Conservation (phyloP, 2,888 invertebrate species). For the Philaethria dido region DNA sequence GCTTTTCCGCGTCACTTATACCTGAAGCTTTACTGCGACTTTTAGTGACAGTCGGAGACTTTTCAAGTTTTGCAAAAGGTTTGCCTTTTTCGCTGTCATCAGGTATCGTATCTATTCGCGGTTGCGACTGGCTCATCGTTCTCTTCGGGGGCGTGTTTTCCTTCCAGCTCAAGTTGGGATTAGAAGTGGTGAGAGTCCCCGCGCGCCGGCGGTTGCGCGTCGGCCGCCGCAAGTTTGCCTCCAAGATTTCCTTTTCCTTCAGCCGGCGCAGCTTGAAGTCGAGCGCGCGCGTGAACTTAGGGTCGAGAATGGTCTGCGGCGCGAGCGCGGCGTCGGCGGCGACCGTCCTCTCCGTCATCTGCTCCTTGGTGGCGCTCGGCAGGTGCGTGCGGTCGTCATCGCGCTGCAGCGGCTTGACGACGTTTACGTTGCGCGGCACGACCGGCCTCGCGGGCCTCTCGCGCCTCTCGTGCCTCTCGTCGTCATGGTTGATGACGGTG, state of each 20-base stretch:
- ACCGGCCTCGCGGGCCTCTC: slow-evolving; percentile 32
- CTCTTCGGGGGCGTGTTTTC: slow-evolving; percentile 46
- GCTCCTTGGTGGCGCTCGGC: slow-evolving; percentile 34
- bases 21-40: slow-evolving; percentile 48
- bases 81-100: slow-evolving; percentile 51
- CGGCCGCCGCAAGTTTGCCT: slow-evolving; percentile 64
- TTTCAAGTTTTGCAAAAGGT: slow-evolving; percentile 53
- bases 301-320: slow-evolving; percentile 65
- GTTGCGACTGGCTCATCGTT: slow-evolving; percentile 60
- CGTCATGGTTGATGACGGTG: slow-evolving; percentile 58
- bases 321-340: slow-evolving; percentile 48
- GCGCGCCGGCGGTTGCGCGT: slow-evolving; percentile 61
- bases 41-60: slow-evolving; percentile 54
- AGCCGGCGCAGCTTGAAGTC: slow-evolving; percentile 88
- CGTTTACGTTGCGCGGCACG: slow-evolving; percentile 58
- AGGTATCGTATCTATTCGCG: slow-evolving; percentile 58
- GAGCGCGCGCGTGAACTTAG: slow-evolving; percentile 87
- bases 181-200: slow-evolving; percentile 58
- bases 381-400: slow-evolving; percentile 46
- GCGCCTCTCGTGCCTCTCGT: slow-evolving; percentile 33
- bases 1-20: slow-evolving; percentile 61
- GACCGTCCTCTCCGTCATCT: slow-evolving; percentile 37
- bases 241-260: slow-evolving; percentile 83
- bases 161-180: slow-evolving; percentile 85
- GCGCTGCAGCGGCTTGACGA: slow-evolving; percentile 67